Conservation (phyloP, 2,888 invertebrate species). For the Chironomus tentans region DNA sequence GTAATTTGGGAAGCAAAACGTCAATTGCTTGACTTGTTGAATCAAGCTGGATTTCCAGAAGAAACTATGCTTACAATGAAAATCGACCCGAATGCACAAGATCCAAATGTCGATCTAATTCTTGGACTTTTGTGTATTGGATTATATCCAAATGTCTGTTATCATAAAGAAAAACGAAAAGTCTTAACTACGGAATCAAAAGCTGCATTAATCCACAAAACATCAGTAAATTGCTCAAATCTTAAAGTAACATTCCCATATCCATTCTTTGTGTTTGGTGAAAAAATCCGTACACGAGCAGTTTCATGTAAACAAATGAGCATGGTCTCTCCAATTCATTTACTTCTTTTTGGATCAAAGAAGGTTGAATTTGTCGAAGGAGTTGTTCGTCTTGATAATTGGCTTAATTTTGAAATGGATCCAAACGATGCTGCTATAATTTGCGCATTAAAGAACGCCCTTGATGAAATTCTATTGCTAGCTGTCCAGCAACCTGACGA, state of each 20-base stretch:
- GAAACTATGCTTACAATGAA: constrained; percentile 66
- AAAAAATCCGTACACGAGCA: constrained; percentile 92
- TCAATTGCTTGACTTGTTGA: constrained; percentile 53
- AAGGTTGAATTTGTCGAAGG: constrained; percentile 59
- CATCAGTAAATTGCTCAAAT: constrained; percentile 89
- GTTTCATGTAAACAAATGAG: constrained; percentile 95
- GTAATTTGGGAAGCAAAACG: constrained; percentile 87
- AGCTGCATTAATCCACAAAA: constrained; percentile 90
- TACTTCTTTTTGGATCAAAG: constrained; percentile 85
- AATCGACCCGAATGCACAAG: constrained; percentile 67
- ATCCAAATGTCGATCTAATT: constrained; percentile 71
- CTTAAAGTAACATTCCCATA: constrained; percentile 76
- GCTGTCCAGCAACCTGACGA: constrained; percentile 73
- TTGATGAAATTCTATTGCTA: constrained; percentile 75
- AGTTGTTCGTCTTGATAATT: constrained; percentile 78
- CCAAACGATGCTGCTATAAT: constrained; percentile 69
- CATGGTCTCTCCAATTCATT: constrained; percentile 89
- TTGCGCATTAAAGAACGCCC: constrained; percentile 75
- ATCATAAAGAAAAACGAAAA: constrained; percentile 90
- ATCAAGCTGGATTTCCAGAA: constrained; percentile 81
- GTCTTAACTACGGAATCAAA: constrained; percentile 92
- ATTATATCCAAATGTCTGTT: constrained; percentile 93
- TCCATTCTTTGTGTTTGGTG: constrained; percentile 95
- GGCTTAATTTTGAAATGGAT: constrained; percentile 86
- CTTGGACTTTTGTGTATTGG: constrained; percentile 82